phyloP scores from a whole-genome alignment of 2,113 vertebrate species.

The Gulo gulo region DNA sequence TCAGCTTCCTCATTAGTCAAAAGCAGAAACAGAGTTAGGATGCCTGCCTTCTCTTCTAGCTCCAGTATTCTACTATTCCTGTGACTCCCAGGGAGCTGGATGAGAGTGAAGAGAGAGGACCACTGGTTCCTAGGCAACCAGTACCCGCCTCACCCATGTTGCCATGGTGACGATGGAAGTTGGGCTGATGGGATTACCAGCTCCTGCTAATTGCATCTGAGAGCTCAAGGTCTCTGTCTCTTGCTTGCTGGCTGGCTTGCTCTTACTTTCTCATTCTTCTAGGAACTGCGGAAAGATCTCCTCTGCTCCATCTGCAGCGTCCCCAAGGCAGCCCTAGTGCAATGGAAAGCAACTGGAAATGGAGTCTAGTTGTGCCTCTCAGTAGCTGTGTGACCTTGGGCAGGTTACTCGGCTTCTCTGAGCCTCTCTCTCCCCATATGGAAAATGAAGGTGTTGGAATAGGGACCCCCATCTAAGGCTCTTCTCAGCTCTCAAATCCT shows the following conservation, averaged over 20 bases:
- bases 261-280: slow-evolving; percentile 41
- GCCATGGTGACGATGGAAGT: slow-evolving; percentile 74
- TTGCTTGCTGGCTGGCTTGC: slow-evolving; percentile 41
- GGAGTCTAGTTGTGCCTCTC: slow-evolving; percentile 1
- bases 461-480: slow-evolving; percentile 22
- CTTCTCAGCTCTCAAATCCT: slow-evolving; percentile 49
- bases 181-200: slow-evolving; percentile 76
- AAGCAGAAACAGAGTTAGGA: background rate
- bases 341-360: slow-evolving; percentile 14
- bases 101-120: slow-evolving; percentile 67
- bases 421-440: slow-evolving; percentile 30
- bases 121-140: slow-evolving; percentile 76
- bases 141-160: slow-evolving; percentile 75
- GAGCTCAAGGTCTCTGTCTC: slow-evolving; percentile 68
- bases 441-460: slow-evolving; percentile 58
- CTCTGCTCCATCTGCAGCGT: slow-evolving; percentile 17
- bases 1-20: background rate
- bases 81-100: slow-evolving; percentile 51
- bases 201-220: slow-evolving; percentile 70
- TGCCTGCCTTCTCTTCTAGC: slow-evolving; percentile 38
- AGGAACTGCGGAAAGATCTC: background rate
- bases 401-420: slow-evolving; percentile 70
- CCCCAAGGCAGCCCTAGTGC: background rate
- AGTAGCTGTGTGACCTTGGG: slow-evolving; percentile 69
- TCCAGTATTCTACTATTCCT: slow-evolving; percentile 51